Conservation (phyloP, 2,888 invertebrate genomes). For the Dryomyza anilis region DNA sequence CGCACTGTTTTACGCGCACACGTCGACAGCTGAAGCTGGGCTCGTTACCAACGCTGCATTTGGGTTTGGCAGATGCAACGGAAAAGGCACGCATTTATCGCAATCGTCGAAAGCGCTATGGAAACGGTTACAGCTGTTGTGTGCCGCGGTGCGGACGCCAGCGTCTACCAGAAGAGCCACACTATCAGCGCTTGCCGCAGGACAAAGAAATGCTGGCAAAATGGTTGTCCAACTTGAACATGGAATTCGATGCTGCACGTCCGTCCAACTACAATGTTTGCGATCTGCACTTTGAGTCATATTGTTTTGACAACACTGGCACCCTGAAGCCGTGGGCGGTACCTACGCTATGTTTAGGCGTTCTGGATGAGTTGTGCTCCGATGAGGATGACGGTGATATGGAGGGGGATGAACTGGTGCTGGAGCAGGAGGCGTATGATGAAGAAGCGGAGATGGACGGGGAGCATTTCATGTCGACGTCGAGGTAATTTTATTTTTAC, state of each 20-base stretch:
- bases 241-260: slow-evolving; percentile 28
- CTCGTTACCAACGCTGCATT: slow-evolving; percentile 32
- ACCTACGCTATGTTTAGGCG: slow-evolving; percentile 13
- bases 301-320: slow-evolving; percentile 21
- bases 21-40: slow-evolving; percentile 29
- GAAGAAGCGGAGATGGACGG: too few species aligned
- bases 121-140: slow-evolving; percentile 17
- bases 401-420: slow-evolving; percentile 3
- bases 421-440: slow-evolving; percentile 11
- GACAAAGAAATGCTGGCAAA: slow-evolving; percentile 23
- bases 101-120: not conserved
- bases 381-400: not conserved
- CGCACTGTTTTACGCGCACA: slow-evolving; percentile 27
- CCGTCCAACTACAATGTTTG: slow-evolving; percentile 30
- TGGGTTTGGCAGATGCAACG: slow-evolving; percentile 20
- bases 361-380: too few species aligned
- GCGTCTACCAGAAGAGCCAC: slow-evolving; percentile 1
- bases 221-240: slow-evolving; percentile 27
- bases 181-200: slow-evolving; percentile 24
- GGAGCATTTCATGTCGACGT: too few species aligned
- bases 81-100: too few species aligned
- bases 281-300: slow-evolving; percentile 28
- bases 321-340: slow-evolving; percentile 9
- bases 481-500: too few species aligned
- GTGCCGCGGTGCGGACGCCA: slow-evolving; percentile 9